Conservation (phyloP, 2,797 vertebrate species). For the Erethizon dorsatum region DNA sequence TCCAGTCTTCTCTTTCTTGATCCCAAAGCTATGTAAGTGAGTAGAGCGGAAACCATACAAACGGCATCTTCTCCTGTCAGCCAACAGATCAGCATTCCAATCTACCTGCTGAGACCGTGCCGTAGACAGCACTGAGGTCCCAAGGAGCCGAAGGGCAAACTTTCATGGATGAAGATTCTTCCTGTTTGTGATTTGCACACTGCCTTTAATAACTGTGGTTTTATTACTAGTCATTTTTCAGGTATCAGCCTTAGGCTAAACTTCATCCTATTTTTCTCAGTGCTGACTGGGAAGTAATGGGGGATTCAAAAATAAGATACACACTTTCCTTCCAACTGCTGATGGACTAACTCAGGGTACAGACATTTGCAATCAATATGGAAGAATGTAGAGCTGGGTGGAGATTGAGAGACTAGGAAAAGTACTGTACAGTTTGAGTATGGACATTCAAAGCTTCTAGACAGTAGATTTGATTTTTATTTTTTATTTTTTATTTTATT, state of each 20-base stretch:
- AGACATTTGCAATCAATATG: background rate
- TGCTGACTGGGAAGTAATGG: background rate
- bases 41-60: background rate
- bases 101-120: background rate
- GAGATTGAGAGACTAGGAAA: rapidly evolving
- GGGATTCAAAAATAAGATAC: slow-evolving; percentile 7
- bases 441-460: background rate
- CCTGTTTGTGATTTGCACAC: background rate
- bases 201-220: slow-evolving; percentile 75
- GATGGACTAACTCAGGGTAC: background rate
- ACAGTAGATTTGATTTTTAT: background rate
- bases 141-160: background rate
- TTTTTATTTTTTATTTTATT: background rate
- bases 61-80: background rate
- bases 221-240: slow-evolving; percentile 79
- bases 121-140: background rate
- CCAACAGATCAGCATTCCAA: background rate
- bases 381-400: background rate
- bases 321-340: background rate
- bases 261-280: slow-evolving; percentile 64
- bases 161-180: background rate
- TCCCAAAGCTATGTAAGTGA: background rate
- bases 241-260: slow-evolving; percentile 38
- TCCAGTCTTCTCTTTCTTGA: background rate
- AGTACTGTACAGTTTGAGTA: background rate